phyloP scores from a whole-genome alignment of 1,140 invertebrate genomes.

The Drosophila rufa region DNA sequence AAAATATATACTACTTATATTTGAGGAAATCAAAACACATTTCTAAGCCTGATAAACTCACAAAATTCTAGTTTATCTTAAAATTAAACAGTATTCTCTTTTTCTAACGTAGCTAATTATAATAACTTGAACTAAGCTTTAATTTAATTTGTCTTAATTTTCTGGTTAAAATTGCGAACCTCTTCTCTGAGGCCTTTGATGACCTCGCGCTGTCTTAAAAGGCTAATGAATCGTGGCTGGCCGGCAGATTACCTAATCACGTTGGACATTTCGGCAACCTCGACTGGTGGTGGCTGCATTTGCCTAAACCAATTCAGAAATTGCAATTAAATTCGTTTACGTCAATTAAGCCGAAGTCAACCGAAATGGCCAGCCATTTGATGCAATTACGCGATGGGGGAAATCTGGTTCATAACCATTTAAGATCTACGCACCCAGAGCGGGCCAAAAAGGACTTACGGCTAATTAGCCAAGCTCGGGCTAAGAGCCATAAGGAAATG shows the following conservation, averaged over 20 bases:
- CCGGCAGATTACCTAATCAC: conserved; percentile 40
- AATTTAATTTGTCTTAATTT: neutral
- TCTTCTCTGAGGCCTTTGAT: no score
- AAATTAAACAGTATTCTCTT: no score
- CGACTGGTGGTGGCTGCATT: conserved; percentile 27
- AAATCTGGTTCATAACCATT: conserved; percentile 58
- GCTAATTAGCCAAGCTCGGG: conserved; percentile 40
- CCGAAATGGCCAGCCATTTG: conserved; percentile 55
- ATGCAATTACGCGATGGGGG: conserved; percentile 32
- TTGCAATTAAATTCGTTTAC: conserved; percentile 44
- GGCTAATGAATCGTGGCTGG: conserved; percentile 35
- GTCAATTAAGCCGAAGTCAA: conserved; percentile 29
- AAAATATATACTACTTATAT: no score
- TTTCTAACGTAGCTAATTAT: no score
- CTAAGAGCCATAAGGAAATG: conserved; percentile 49
- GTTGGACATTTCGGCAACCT: conserved; percentile 35
- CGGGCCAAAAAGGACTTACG: conserved; percentile 33
- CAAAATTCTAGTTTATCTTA: no score
- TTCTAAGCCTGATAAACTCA: no score
- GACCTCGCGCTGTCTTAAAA: conserved; percentile 13
- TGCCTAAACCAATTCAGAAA: conserved; percentile 47
- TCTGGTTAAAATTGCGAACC: neutral
- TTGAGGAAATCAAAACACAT: no score
- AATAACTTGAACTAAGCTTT: neutral
- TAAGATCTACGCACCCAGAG: conserved; percentile 24